Evolutionary conservation across 2,888 invertebrate genomes (phyloP).

Genomic region (Pachydiplax longipennis): DNA sequence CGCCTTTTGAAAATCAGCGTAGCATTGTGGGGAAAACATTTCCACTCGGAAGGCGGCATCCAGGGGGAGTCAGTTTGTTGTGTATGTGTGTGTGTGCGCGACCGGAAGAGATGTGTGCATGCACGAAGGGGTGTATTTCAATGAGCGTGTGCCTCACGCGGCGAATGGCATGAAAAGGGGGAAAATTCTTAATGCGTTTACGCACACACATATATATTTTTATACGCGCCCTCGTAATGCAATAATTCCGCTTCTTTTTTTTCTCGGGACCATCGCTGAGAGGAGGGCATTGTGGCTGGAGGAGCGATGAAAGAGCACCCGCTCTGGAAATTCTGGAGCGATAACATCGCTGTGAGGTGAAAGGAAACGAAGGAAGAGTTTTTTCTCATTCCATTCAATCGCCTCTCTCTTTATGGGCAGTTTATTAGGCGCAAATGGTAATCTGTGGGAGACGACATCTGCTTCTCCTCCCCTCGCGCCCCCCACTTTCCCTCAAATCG

Average conservation of each 20-base stretch:
- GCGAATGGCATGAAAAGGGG: background rate
- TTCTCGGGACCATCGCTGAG: background rate
- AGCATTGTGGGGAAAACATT: constrained; percentile 32
- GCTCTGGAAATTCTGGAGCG: background rate
- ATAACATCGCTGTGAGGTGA: background rate
- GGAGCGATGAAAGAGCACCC: background rate
- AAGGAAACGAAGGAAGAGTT: background rate
- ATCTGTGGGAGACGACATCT: background rate
- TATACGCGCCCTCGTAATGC: background rate
- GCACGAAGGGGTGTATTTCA: background rate
- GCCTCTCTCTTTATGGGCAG: background rate
- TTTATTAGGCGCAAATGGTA: constrained; percentile 1
- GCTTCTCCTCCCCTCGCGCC: background rate
- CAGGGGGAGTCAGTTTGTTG: background rate
- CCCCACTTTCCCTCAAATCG: background rate
- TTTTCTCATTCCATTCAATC: background rate
- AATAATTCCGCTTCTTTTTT: no score
- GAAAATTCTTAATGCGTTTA: background rate
- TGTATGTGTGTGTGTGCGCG: background rate
- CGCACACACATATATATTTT: background rate
- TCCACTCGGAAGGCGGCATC: background rate
- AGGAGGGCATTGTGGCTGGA: background rate
- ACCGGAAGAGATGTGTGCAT: background rate
- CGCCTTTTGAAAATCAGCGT: constrained; percentile 16
- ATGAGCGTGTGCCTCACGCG: background rate